phyloP scores from a whole-genome alignment of 2,888 invertebrate species.

The Lypha dubia region DNA sequence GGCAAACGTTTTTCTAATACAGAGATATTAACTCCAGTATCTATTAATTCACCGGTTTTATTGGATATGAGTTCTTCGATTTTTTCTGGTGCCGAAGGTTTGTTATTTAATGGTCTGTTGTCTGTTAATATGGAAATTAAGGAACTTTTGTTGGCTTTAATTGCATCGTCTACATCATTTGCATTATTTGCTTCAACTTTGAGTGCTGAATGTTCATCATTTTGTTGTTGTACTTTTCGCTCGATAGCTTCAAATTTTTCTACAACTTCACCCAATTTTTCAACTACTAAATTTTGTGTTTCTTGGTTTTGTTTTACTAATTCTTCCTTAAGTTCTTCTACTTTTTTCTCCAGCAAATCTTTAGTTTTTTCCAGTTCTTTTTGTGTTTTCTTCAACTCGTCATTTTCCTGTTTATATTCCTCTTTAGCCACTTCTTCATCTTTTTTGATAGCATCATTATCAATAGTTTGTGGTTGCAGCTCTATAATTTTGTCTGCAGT shows the following conservation, averaged over 20 bases:
- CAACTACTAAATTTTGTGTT: conserved; percentile 79
- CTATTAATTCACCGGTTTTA: conserved; percentile 78
- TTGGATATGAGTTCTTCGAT: conserved; percentile 81
- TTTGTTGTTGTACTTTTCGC: conserved; percentile 84
- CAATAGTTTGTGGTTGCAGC: conserved; percentile 76
- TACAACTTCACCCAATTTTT: conserved; percentile 79
- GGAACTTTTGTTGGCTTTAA: conserved; percentile 71
- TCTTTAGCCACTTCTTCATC: conserved; percentile 82
- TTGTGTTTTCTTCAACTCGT: conserved; percentile 81
- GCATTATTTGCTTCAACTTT: conserved; percentile 8
- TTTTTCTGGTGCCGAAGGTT: conserved; percentile 28
- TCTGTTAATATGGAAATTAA: conserved; percentile 78
- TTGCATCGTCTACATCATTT: conserved; percentile 8
- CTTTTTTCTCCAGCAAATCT: conserved; percentile 80
- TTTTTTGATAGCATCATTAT: conserved; percentile 84
- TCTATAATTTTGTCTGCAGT: conserved; percentile 17
- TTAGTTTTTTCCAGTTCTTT: conserved; percentile 80
- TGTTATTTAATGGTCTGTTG: conserved; percentile 60
- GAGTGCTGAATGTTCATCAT: conserved; percentile 15
- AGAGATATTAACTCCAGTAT: conserved; percentile 64
- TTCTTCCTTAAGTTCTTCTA: conserved; percentile 84
- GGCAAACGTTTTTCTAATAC: conserved; percentile 77
- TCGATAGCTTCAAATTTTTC: conserved; percentile 83
- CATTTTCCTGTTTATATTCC: conserved; percentile 76
- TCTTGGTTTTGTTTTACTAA: conserved; percentile 82